Base-by-base conservation (phyloP, 2,113 vertebrate genomes). In the Petromus typicus region DNA sequence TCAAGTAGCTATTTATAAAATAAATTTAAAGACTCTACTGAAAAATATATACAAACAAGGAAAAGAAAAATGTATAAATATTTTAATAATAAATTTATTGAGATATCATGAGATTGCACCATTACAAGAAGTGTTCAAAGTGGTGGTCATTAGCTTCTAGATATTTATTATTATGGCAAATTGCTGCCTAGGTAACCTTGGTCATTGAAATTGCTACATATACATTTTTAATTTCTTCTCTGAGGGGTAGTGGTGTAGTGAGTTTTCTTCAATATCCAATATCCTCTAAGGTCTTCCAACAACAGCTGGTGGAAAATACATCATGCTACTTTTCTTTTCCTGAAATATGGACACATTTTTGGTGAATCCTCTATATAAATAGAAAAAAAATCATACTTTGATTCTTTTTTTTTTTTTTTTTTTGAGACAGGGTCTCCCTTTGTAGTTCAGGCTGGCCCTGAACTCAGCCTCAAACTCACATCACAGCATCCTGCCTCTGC, bases 1-100 rank as follows among this genome's bases (percentile, higher is more conserved):
- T 17, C n/a, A 80, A 76, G 59, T 43, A 88, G 66, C 22, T 81
- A 69, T 91, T 95, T 63, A 32, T 64, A 90, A 93, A 84, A 5
- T 18, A 66, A 73, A 71, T 43, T n/a, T 18, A 51, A 37, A 43
- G n/a, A 69, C 3, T 23, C 67, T 22, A 20, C 20, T 10, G 18
- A 69, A 69, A 61, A 25, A 40, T 40, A n/a, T 22, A 20, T 69
- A 71, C 23, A 71, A 18, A 71, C 67, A 71, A 40, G 63, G n/a
- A 71, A 71, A 23, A 40, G n/a, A 69, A 40, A 37, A 69, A 69
- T 18, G 16, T 40, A 23, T 40, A 71, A 71, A 40, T 71, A 40
- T 71, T 71, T 71, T 71, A 71, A 40, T 40, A 40, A 37, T 40
- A 71, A 71, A 71, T 71, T 71, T 71, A 67, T 71, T 71, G n/a